phyloP scores from a whole-genome alignment of 2,797 vertebrate species.

The Acipenser ruthenus region DNA sequence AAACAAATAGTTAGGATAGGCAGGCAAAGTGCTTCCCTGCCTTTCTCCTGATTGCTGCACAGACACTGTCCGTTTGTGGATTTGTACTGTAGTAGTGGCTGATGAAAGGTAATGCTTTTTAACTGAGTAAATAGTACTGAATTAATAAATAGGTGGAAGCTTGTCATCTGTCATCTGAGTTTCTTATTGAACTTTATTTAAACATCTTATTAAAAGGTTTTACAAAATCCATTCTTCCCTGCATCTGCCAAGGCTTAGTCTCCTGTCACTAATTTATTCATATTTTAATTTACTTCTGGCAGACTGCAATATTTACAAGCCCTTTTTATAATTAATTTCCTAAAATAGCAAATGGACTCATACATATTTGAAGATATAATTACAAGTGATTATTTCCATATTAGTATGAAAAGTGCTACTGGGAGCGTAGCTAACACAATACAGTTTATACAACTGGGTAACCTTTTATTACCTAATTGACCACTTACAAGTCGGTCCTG shows the following conservation, averaged over 20 bases:
- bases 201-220: constrained; percentile 10
- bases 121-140: too few relatives aligned
- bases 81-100: too few relatives aligned
- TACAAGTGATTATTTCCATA: constrained; percentile 36
- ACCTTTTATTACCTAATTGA: too few relatives aligned
- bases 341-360: constrained; percentile 29
- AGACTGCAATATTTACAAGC: constrained; percentile 18
- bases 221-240: constrained; percentile 11
- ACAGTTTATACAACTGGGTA: not conserved
- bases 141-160: too few relatives aligned
- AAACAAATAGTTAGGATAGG: too few relatives aligned
- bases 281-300: constrained; percentile 12
- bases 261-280: constrained; percentile 14
- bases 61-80: too few relatives aligned
- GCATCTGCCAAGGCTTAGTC: constrained; percentile 4
- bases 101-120: too few relatives aligned
- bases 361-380: constrained; percentile 51
- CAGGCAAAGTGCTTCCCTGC: too few relatives aligned
- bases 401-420: constrained; percentile 31
- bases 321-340: constrained; percentile 26
- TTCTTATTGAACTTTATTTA: constrained; percentile 11
- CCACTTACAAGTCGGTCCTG: too few relatives aligned
- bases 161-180: too few relatives aligned
- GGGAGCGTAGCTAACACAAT: constrained; percentile 15
- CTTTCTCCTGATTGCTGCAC: too few relatives aligned